Conservation (phyloP, 2,797 vertebrate species). For the Periparus ater region DNA sequence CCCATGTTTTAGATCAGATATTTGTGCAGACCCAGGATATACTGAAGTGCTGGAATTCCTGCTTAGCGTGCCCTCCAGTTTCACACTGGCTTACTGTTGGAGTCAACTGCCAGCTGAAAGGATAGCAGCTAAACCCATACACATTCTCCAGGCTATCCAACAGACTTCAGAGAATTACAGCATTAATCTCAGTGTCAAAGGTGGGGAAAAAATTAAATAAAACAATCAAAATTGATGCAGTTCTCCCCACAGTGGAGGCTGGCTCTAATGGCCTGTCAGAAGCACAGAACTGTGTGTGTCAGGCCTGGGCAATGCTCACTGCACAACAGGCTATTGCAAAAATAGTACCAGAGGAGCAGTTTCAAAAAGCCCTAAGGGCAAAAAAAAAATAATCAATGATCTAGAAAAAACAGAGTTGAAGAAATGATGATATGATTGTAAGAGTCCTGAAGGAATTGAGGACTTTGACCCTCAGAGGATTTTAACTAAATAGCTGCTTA, state of each 20-base stretch:
- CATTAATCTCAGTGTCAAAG: constrained; percentile 23
- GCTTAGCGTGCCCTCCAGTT: background rate
- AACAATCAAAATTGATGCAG: constrained; percentile 31
- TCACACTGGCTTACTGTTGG: background rate
- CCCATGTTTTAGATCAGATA: background rate
- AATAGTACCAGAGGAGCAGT: constrained; percentile 43
- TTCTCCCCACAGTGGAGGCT: background rate
- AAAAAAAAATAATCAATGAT: constrained; percentile 48
- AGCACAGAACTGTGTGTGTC: background rate
- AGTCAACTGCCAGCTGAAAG: background rate
- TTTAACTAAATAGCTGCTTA: constrained; percentile 77
- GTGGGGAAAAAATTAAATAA: constrained; percentile 9
- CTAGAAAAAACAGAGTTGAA: constrained; percentile 62
- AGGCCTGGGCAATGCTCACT: background rate
- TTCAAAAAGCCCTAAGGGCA: constrained; percentile 29
- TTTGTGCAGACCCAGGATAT: background rate
- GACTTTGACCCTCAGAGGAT: constrained; percentile 63
- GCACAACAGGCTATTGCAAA: background rate
- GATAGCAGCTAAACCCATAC: background rate
- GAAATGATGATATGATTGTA: constrained; percentile 44
- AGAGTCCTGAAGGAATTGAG: constrained; percentile 63
- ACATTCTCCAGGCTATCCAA: background rate
- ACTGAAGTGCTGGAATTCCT: background rate
- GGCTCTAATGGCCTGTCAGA: constrained; percentile 28
- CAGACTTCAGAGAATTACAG: constrained; percentile 19